Evolutionary conservation across 2,113 vertebrate genomes (phyloP), one percentile per base, ranked within the genome.

Genomic region (Collichthys lucidus): DNA sequence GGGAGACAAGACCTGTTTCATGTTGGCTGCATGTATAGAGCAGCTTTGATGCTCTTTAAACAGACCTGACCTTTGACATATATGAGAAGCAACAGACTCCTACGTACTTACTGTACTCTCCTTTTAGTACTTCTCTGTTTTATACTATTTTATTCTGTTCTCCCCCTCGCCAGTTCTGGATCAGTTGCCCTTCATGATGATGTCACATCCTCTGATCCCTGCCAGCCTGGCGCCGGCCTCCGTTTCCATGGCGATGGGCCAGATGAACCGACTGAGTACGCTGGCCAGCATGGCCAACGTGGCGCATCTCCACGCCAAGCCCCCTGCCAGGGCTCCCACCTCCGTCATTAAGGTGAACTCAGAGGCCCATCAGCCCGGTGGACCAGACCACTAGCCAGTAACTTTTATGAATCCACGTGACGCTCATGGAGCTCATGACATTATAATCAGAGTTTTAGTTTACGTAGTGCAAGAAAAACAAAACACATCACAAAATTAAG

Each of bases 161-260:
- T 47, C 44, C 82, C 96, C 44, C n/a, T n/a, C 75, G 95, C 44
- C 83, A 98, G 98, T 98, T 89, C 86, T 99, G 95, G 98, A 99
- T 88, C 97, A 99, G 91, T 96, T 98, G 90, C 98, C 98, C 86
- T 99, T 99, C 91, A 98, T 99, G 98, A 99, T 99, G 98, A 99
- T 99, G 98, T 97, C 98, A 88, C 98, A 99, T 91, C 98, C 98
- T 0, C 95, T 99, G 90, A 99, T 99, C 89, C 98, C 98, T 9
- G 98, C 98, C 93, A 98, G 97, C 94, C 96, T 99, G 96, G 98
- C 98, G 91, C 97, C 97, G 86, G 98, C 98, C 44, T 99, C 98
- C 66, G 97, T 99, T 93, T 98, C 98, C 9, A 99, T 99, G 98
- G 98, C 98, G 0, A 99, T 99, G 97, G 98, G 97, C 94, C 98